phyloP scores from a whole-genome alignment of 1,140 invertebrate genomes.

The Heterodera schachtii region DNA sequence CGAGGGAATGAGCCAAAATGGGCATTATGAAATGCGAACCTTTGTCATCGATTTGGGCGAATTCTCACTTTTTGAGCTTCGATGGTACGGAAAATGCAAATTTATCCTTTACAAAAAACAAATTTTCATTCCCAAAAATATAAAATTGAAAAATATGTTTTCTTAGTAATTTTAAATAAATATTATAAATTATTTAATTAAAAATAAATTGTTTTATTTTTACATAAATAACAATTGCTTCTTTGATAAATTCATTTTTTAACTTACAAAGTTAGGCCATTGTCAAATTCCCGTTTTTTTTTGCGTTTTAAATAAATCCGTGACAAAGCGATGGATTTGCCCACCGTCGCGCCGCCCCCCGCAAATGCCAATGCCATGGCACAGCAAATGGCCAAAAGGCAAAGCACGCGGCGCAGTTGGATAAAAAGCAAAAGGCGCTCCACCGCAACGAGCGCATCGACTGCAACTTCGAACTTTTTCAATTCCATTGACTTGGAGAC shows the following conservation, averaged over 20 bases:
- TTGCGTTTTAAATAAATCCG: not conserved
- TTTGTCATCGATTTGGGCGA: not conserved
- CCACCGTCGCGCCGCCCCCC: not conserved
- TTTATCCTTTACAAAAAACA: too few species aligned
- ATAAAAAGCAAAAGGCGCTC: conserved; percentile 7
- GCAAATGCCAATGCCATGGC: not conserved
- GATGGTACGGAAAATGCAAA: too few species aligned
- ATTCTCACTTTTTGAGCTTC: too few species aligned
- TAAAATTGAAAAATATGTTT: too few species aligned
- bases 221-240: too few species aligned
- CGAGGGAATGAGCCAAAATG: not conserved
- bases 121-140: too few species aligned
- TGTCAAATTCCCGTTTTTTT: too few species aligned
- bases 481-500: conserved; percentile 10
- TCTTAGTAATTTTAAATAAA: too few species aligned
- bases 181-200: too few species aligned
- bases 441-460: not conserved
- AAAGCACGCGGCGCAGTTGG: not conserved
- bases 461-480: conserved; percentile 8
- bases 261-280: too few species aligned
- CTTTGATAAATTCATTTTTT: too few species aligned
- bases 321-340: not conserved
- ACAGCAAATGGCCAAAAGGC: not conserved
- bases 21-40: not conserved
- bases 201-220: too few species aligned